Base-by-base conservation (phyloP, 1,140 invertebrate genomes). In the Zaprionus camerounensis region DNA sequence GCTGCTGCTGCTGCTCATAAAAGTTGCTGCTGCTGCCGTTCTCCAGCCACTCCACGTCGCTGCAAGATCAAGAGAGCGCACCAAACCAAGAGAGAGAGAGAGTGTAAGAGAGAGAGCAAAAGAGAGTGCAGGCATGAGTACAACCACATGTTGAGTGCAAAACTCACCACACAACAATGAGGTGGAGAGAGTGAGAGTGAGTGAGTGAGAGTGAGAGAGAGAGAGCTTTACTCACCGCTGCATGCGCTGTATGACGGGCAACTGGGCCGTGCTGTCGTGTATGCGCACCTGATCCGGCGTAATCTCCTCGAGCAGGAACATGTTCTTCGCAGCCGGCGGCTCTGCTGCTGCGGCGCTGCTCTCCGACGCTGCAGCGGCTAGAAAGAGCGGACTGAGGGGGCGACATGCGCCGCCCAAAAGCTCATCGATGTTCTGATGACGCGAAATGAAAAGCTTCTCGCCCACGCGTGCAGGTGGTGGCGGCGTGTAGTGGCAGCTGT, bases 401-500 rank as follows among this genome's bases (percentile, higher is more conserved):
- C 95, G 94, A 38, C 94, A 94, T 63, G 94, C 94, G 34, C 93
- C 94, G 56, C 96, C 96, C 56, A 98, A 93, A 82, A 97, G 94
- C 82, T 97, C 96, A 83, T 97, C 97, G 66, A 98, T 97, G 91
- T 97, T 96, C 12, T 95, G 96, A 86, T 96, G 95, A 67, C 95
- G 94, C 22, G 96, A 96, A 79, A 97, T 97, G 90, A 96, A 97
- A 67, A 95, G 92, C 77, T 74, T 94, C 90, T 71, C 86, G 24
- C 86, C 87, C 55, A 79, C 76, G 34, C 94, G 93, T 15, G 79
- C 41, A 12, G 65, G 41, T 17, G 41, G 41, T 2, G 41, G 41
- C 41, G 41, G 41, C 6, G 41, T 46, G 3, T 46, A 46, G 41
- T 46, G 41, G 41, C 41, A 46, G 41, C 2, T 46, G n/a, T 17